These are phyloP conservation scores for Ailurus styani DNA, from an alignment of 2,113 vertebrate species.

Conservation along the genomic window DNA sequence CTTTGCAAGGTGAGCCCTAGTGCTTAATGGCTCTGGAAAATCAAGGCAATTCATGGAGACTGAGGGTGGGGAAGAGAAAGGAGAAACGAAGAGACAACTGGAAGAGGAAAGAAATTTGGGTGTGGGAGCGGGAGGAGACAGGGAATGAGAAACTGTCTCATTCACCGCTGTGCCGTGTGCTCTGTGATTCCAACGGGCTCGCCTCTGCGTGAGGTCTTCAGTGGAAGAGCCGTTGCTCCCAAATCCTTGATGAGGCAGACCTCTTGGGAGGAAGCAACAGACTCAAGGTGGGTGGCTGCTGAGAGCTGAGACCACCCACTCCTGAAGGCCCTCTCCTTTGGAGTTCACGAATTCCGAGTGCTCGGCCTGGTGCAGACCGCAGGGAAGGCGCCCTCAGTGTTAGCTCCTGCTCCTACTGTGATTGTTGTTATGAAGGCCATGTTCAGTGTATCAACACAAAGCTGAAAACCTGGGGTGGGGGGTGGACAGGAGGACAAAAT, in stretches of 20 bases:
- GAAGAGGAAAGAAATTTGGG: not conserved
- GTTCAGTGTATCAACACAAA: not conserved
- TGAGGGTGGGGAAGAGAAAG: not conserved
- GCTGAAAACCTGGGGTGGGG: not conserved
- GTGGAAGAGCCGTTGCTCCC: not conserved
- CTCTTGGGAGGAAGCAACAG: not conserved
- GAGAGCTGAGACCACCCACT: not conserved
- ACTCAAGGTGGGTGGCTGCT: not conserved
- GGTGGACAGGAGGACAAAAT: not conserved
- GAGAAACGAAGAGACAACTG: not conserved
- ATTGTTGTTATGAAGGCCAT: too few relatives aligned
- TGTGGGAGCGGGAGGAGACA: not conserved
- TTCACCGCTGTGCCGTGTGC: fast-evolving
- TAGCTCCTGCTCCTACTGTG: not conserved
- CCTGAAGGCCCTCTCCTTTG: fast-evolving
- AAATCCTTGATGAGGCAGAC: not conserved
- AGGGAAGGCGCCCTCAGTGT: too few relatives aligned
- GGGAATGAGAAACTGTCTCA: not conserved
- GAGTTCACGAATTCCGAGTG: not conserved
- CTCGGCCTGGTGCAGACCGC: not conserved
- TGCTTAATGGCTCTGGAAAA: not conserved
- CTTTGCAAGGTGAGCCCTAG: not conserved
- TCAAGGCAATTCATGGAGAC: not conserved
- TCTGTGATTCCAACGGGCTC: fast-evolving
- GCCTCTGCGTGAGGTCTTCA: not conserved